Percentiles rank a stretch among this genome's conserved stretches.
phyloP scores from a whole-genome alignment of 2,888 invertebrate genomes.

The Hydrotaea diabolus region DNA sequence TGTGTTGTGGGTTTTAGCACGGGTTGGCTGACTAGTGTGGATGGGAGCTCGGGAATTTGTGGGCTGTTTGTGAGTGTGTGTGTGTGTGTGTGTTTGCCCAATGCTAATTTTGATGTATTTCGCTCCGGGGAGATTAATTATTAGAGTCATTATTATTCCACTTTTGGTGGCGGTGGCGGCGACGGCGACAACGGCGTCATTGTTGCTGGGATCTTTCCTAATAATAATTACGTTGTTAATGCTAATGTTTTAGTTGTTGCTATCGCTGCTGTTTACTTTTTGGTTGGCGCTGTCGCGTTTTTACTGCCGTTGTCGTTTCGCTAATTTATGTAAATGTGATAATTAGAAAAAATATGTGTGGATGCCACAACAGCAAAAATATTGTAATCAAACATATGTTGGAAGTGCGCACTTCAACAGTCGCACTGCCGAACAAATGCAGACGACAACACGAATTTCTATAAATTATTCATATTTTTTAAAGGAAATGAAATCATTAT shows the following conservation, averaged over 20 bases:
- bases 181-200: too few relatives aligned
- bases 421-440: too few relatives aligned
- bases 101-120: conserved; percentile 58
- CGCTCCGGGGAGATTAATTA: conserved; percentile 63
- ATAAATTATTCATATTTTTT: conserved; percentile 7
- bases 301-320: conserved; percentile 20
- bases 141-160: conserved; percentile 61
- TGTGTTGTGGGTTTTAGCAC: too few relatives aligned
- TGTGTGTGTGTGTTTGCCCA: conserved; percentile 25
- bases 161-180: conserved; percentile 43
- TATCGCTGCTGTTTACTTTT: conserved; percentile 33
- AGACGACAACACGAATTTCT: conserved; percentile 4
- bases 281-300: background rate
- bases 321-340: conserved; percentile 66
- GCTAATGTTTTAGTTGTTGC: conserved; percentile 17
- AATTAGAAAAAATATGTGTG: conserved; percentile 56
- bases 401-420: too few relatives aligned
- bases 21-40: too few relatives aligned
- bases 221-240: background rate
- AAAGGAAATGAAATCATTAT: conserved; percentile 3
- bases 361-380: conserved; percentile 30
- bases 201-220: too few relatives aligned
- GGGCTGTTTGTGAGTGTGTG: too few relatives aligned
- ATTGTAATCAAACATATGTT: conserved; percentile 21
- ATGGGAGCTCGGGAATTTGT: background rate